Evolutionary conservation across 1,140 invertebrate genomes (phyloP).

Genomic region (Bathynomus jamesi): DNA sequence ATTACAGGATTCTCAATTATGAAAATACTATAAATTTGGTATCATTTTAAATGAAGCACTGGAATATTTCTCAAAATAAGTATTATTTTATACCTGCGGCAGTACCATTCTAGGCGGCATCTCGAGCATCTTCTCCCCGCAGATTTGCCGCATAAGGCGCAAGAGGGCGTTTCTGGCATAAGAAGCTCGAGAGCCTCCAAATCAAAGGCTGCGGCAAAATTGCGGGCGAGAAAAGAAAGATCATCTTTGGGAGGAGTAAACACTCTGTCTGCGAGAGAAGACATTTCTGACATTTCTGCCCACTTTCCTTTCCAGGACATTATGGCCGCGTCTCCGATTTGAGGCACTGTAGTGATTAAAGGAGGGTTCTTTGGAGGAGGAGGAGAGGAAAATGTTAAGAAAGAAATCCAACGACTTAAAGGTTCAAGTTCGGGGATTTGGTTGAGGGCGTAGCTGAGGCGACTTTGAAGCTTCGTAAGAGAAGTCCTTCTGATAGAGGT

Average conservation of each 20-base stretch:
- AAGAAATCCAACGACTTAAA: background rate
- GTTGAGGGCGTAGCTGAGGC: background rate
- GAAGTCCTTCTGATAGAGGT: background rate
- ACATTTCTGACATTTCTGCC: background rate
- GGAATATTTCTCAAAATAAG: too few species aligned
- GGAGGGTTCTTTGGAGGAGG: background rate
- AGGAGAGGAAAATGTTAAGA: background rate
- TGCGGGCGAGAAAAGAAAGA: background rate
- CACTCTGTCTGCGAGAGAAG: background rate
- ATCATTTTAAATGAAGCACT: too few species aligned
- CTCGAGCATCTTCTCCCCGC: background rate
- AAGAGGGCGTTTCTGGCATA: background rate
- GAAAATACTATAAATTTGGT: too few species aligned
- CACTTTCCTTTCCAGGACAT: background rate
- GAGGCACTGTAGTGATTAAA: background rate
- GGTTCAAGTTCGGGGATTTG: background rate
- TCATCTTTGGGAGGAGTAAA: background rate
- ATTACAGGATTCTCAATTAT: too few species aligned
- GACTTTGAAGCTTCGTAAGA: background rate
- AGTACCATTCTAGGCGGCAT: background rate
- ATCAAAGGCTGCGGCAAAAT: background rate
- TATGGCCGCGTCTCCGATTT: background rate
- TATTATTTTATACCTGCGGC: background rate
- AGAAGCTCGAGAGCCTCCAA: background rate
- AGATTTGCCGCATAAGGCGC: background rate